Evolutionary conservation across 2,797 vertebrate genomes (phyloP), one percentile per base, ranked within the genome.

Genomic region (Myotis planiceps): DNA sequence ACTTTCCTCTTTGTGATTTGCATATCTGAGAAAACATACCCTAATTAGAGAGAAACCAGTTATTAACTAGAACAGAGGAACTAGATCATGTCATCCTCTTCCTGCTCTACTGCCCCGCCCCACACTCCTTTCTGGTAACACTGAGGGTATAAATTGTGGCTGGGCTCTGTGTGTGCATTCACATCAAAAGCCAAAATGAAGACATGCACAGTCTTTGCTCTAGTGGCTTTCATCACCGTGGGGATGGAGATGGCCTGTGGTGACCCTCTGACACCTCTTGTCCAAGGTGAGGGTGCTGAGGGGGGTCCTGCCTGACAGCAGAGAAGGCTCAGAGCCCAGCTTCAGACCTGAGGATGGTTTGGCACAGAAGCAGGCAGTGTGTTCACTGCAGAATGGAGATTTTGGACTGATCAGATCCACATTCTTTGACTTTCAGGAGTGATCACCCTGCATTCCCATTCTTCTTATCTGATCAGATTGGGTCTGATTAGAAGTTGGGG

Each of bases 141-240:
- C 27, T n/a, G 60, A 63, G 34, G 1, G 58, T 88, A 91, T 83
- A 84, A 75, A 68, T 91, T 47, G 32, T 39, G 27, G 18, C 34
- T 37, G 66, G 39, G 10, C 21, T 84, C 37, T 42, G 8, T 39
- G 42, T 5, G 19, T 14, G 4, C 34, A 60, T 5, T 5, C 78
- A 60, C 27, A 39, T 21, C 63, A 51, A 39, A 55, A 9, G 21
- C 47, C 82, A 96, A 16, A 55, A 94, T 95, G 93, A 95, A 74
- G 89, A 23, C 42, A 51, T 47, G 39, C 13, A 21, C 15, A 3
- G 7, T 92, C 83, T 94, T 94, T 10, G 12, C 91, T 82, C 37
- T 94, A 92, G 47, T 81, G 37, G 89, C 21, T 94, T 91, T 92
- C 23, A 3, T 92, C 1, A 0, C 21, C 4, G 0, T 79, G 16